Conservation (phyloP, 2,113 vertebrate genomes). For the Nannospalax galili region DNA sequence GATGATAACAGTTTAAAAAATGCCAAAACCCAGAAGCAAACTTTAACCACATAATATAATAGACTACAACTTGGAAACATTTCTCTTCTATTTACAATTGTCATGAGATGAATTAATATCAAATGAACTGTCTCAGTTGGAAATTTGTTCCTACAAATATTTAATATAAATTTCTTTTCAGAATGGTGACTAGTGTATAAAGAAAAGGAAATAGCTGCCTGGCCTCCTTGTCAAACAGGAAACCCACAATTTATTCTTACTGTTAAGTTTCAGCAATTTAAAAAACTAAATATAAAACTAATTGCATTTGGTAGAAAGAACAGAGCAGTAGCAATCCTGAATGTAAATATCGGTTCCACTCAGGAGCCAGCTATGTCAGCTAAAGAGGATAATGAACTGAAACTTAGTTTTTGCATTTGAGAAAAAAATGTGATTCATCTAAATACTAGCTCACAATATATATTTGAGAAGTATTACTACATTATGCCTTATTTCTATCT, state of each 20-base stretch:
- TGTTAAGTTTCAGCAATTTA: neutral
- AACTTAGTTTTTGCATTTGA: neutral
- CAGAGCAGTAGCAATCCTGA: neutral
- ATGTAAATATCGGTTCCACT: neutral
- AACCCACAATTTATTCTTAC: neutral
- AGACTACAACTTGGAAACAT: neutral
- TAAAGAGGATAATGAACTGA: neutral
- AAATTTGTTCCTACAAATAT: neutral
- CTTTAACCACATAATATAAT: neutral
- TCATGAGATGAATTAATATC: neutral
- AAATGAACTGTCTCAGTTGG: neutral
- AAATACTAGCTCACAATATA: neutral
- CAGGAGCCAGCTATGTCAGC: neutral
- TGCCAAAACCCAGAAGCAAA: neutral
- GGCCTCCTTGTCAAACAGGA: neutral
- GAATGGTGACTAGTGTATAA: neutral
- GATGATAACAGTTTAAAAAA: neutral
- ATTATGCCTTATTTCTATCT: neutral
- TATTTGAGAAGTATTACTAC: neutral
- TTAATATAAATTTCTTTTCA: neutral
- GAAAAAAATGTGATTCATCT: neutral
- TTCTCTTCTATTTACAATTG: neutral
- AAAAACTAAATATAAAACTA: neutral
- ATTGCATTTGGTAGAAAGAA: neutral
- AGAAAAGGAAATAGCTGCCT: neutral